Evolutionary conservation across 2,888 invertebrate genomes (phyloP), one percentile per base, ranked within the genome.

Genomic region (Diloba caeruleocephala): DNA sequence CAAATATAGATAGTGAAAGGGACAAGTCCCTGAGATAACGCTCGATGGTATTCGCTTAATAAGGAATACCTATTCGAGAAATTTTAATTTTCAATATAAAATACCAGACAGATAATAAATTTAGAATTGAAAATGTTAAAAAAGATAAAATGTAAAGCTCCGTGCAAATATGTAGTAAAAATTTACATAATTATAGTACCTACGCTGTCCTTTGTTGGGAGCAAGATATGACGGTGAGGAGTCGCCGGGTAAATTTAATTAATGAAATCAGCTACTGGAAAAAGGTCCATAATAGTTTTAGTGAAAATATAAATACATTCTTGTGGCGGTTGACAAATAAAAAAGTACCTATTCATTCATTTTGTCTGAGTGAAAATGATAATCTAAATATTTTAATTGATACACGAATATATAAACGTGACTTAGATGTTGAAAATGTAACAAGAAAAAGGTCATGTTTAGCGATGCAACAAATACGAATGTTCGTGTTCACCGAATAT

Each of bases 121-220:
- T 51, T 51, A 46, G 33, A 62, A 58, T 42, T 58, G 33, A 39
- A 48, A 55, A 48, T 41, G 32, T 45, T 45, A 31, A 50, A n/a
- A 64, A 49, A 49, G 25, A 60, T 48, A 58, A 60, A 58, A 59
- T 42, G 45, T 33, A 36, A 52, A 50, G 33, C 54, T 50, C 39
- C 42, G 23, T 45, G 45, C 55, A 66, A 76, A 72, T 68, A 59
- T 69, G 66, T 71, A 68, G 56, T 60, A 49, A 53, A 56, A 56
- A 79, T 78, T 74, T 72, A 68, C 81, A 79, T 78, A 63, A 76
- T 76, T 76, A 74, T 67, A 68, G 64, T 55, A 41, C 39, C n/a
- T n/a, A n/a, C n/a, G 31, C 44, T 38, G 57, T 61, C 57, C 67
- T 76, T 78, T 77, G 72, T 70, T 58, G 60, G 36, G 43, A 29